Conservation (phyloP, 2,888 invertebrate genomes). For the Vannuccia rotundouncinata region DNA sequence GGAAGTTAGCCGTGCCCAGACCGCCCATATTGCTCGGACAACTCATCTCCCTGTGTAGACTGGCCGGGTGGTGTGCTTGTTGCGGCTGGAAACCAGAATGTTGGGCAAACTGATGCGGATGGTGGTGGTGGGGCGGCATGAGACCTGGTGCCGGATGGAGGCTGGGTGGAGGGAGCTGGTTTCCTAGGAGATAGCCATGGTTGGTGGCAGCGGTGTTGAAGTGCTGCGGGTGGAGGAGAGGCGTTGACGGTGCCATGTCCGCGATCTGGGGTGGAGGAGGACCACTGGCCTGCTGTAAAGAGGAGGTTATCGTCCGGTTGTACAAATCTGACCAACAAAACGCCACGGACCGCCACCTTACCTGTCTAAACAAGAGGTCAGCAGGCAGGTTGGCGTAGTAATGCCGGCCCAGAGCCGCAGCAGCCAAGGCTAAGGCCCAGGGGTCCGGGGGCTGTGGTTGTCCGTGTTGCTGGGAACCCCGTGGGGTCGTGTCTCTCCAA, state of each 20-base stretch:
- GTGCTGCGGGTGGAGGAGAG: neutral
- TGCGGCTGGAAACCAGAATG: neutral
- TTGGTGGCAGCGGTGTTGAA: neutral
- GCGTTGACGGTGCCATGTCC: slow-evolving; percentile 1
- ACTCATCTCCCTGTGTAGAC: neutral
- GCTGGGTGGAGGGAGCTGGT: neutral
- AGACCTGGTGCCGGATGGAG: neutral
- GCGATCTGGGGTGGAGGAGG: neutral
- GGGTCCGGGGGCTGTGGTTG: neutral
- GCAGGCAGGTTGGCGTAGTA: slow-evolving; percentile 1
- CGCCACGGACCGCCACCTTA: too few species aligned
- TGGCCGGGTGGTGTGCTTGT: neutral
- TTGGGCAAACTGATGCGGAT: neutral
- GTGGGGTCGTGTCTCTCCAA: neutral
- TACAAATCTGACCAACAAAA: neutral
- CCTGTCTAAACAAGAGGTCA: neutral
- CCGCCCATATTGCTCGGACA: slow-evolving; percentile 9
- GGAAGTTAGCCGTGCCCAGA: neutral
- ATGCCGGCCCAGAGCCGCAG: neutral
- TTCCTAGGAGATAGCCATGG: neutral
- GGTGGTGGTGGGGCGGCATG: neutral
- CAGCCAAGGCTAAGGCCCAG: neutral
- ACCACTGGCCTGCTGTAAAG: neutral
- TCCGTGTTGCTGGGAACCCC: neutral
- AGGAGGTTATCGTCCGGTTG: neutral